phyloP scores from a whole-genome alignment of 1,140 invertebrate genomes.

The Venustaconcha ellipsiformis region DNA sequence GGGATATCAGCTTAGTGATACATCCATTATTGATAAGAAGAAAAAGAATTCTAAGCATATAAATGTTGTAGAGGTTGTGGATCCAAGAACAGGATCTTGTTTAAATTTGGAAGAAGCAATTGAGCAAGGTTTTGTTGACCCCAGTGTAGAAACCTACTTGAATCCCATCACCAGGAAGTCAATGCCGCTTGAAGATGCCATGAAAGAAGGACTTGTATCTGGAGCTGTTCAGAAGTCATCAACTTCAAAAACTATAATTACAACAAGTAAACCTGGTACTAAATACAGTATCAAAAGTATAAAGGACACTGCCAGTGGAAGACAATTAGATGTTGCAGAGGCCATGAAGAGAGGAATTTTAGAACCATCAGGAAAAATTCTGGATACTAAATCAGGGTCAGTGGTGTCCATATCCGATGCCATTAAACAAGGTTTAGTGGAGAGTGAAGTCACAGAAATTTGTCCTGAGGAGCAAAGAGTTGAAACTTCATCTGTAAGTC shows the following conservation, averaged over 20 bases:
- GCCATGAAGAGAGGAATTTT: conserved; percentile 66
- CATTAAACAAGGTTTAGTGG: conserved; percentile 82
- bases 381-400: conserved; percentile 86
- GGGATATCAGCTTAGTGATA: conserved; percentile 78
- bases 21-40: conserved; percentile 83
- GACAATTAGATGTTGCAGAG: conserved; percentile 48
- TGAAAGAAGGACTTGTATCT: conserved; percentile 83
- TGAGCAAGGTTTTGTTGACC: conserved; percentile 53
- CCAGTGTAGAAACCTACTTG: conserved; percentile 73
- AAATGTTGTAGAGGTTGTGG: conserved; percentile 64
- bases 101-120: conserved; percentile 75
- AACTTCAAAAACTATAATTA: conserved; percentile 63
- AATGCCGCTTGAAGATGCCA: conserved; percentile 82
- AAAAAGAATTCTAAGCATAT: conserved; percentile 77
- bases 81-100: conserved; percentile 80
- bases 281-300: conserved; percentile 77
- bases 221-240: conserved; percentile 59
- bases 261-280: conserved; percentile 38
- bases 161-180: conserved; percentile 48
- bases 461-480: conserved; percentile 11
- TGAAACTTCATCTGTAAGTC: conserved; percentile 22
- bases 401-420: conserved; percentile 82
- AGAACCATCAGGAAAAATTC: conserved; percentile 58
- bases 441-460: conserved; percentile 70
- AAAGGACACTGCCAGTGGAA: conserved; percentile 79